Evolutionary conservation across 1,140 invertebrate species (phyloP).

Genomic region (Chlorops oryzae): DNA sequence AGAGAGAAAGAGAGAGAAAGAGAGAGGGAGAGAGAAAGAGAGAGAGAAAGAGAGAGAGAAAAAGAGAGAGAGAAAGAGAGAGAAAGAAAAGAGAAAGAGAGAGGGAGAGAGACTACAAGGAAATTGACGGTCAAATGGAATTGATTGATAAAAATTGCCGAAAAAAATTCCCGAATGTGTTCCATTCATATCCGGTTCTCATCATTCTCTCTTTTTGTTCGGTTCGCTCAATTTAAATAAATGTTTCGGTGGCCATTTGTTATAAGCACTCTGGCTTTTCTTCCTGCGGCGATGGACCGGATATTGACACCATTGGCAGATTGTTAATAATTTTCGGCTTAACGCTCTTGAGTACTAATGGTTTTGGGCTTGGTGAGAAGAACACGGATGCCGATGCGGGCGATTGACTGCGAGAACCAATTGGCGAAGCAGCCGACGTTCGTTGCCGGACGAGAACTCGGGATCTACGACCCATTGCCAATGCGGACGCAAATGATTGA

Average conservation of each 20-base stretch:
- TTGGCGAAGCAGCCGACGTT: slow-evolving; percentile 48
- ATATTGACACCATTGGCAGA: slow-evolving; percentile 67
- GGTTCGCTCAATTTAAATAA: slow-evolving; percentile 40
- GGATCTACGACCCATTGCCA: slow-evolving; percentile 50
- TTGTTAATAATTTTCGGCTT: slow-evolving; percentile 60
- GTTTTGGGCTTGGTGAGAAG: slow-evolving; percentile 41
- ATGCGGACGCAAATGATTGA: slow-evolving; percentile 54
- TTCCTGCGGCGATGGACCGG: slow-evolving; percentile 69
- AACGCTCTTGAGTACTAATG: slow-evolving; percentile 38
- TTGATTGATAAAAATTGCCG: too few relatives aligned
- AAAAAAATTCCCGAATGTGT: too few relatives aligned
- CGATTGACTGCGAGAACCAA: slow-evolving; percentile 46
- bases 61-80: too few relatives aligned
- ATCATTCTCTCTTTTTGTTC: slow-evolving; percentile 30
- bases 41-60: too few relatives aligned
- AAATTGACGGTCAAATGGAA: too few relatives aligned
- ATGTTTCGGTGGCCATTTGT: slow-evolving; percentile 49
- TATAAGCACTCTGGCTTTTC: slow-evolving; percentile 54
- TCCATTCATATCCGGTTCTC: too few relatives aligned
- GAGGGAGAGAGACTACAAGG: too few relatives aligned
- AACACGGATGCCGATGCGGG: slow-evolving; percentile 51
- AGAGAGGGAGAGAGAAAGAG: too few relatives aligned
- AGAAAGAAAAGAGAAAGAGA: too few relatives aligned
- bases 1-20: too few relatives aligned
- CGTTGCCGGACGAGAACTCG: slow-evolving; percentile 49